Percentiles rank a stretch among this genome's conserved stretches.
Conservation (phyloP, 2,797 vertebrate species). For the Sciurus vulgaris region DNA sequence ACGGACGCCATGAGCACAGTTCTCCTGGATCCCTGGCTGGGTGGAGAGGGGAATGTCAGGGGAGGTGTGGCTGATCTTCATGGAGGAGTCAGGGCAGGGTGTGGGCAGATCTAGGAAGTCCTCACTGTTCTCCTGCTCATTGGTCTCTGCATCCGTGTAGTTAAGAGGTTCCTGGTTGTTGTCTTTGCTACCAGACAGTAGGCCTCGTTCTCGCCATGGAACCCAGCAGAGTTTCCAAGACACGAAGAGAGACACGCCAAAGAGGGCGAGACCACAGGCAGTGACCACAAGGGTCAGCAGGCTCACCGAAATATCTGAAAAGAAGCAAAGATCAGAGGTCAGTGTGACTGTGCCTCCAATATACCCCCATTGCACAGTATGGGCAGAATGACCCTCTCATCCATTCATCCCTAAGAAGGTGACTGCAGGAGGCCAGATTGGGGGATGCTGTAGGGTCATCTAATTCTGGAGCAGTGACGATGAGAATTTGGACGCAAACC, state of each 20-base stretch:
- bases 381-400: not conserved
- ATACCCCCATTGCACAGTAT: too few species aligned
- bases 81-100: slow-evolving; percentile 94
- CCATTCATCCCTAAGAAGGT: not conserved
- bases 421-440: not conserved
- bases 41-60: slow-evolving; percentile 96
- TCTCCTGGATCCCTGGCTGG: slow-evolving; percentile 91
- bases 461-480: not conserved
- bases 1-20: slow-evolving; percentile 92
- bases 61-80: slow-evolving; percentile 99
- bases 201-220: slow-evolving; percentile 96
- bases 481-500: not conserved
- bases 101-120: slow-evolving; percentile 93
- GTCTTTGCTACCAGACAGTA: slow-evolving; percentile 93
- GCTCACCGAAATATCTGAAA: slow-evolving; percentile 97
- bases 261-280: slow-evolving; percentile 97
- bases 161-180: slow-evolving; percentile 93
- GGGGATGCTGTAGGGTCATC: not conserved
- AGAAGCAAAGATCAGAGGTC: slow-evolving; percentile 77
- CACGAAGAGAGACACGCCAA: slow-evolving; percentile 98
- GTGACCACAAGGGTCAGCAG: slow-evolving; percentile 97
- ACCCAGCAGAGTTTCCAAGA: slow-evolving; percentile 99
- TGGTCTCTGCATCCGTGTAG: slow-evolving; percentile 94
- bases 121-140: slow-evolving; percentile 94
- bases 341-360: not conserved